Evolutionary conservation across 2,888 invertebrate genomes (phyloP).

Genomic region (Trachelus stipa): DNA sequence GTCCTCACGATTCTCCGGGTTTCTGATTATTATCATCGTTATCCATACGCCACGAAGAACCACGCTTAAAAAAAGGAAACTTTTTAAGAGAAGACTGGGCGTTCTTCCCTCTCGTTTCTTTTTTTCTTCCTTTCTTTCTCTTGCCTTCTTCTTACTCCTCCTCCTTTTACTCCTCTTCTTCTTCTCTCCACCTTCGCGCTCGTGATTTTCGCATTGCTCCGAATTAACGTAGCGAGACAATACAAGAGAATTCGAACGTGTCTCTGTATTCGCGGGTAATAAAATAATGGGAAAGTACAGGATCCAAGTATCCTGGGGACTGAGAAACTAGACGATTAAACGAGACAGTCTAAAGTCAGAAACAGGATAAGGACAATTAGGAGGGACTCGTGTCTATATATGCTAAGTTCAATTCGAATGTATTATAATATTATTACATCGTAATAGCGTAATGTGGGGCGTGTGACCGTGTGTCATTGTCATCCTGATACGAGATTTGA

Average conservation of each 20-base stretch:
- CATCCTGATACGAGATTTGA: not conserved
- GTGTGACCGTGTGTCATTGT: not conserved
- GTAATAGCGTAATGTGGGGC: not conserved
- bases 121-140: slow-evolving; percentile 24
- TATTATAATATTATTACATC: not conserved
- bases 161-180: slow-evolving; percentile 13
- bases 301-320: not conserved
- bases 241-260: not conserved
- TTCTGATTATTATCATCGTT: slow-evolving; percentile 11
- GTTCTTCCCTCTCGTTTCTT: slow-evolving; percentile 17
- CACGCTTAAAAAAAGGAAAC: not conserved
- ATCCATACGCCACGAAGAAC: not conserved
- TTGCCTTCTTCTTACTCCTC: slow-evolving; percentile 15
- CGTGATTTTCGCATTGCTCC: not conserved
- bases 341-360: not conserved
- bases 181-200: slow-evolving; percentile 10
- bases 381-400: not conserved
- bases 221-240: not conserved
- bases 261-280: not conserved
- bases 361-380: not conserved
- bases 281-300: not conserved
- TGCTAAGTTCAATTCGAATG: not conserved
- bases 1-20: slow-evolving; percentile 10
- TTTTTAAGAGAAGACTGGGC: not conserved
- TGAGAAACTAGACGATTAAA: not conserved